A percentile compares a stretch with the other conserved stretches of the same genome.
These are phyloP conservation scores for Pseudopipra pipra DNA, from an alignment of 2,113 vertebrate species.

Conservation along the genomic window DNA sequence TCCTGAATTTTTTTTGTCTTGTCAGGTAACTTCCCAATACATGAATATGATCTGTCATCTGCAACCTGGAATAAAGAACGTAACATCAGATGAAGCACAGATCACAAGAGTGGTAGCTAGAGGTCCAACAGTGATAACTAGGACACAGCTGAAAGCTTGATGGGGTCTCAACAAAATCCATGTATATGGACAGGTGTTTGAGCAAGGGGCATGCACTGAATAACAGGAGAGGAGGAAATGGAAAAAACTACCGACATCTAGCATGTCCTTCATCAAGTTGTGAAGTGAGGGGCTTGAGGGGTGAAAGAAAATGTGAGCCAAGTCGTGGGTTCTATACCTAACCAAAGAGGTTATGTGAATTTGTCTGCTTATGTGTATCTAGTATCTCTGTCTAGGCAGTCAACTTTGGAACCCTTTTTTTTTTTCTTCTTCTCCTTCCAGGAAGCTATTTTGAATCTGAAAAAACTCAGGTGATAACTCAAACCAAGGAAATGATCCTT, in stretches of 20 bases:
- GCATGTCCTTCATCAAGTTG: background rate
- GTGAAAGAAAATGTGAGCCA: background rate
- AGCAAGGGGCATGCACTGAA: background rate
- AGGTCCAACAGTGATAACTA: background rate
- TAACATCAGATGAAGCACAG: background rate
- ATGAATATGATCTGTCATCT: background rate
- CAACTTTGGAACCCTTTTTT: background rate
- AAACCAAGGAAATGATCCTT: background rate
- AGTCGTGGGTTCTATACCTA: background rate
- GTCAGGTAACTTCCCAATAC: background rate
- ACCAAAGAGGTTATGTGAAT: background rate
- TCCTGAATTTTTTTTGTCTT: accelerated
- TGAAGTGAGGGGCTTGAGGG: background rate
- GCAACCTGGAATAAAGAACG: background rate
- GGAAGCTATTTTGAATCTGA: background rate
- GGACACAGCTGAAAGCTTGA: background rate
- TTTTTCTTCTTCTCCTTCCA: background rate
- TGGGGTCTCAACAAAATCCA: background rate
- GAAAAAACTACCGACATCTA: background rate
- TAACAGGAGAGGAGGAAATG: background rate
- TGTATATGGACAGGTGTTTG: background rate
- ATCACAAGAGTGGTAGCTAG: background rate
- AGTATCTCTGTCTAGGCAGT: background rate
- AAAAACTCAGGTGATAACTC: background rate
- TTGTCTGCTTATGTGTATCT: background rate